Base-by-base conservation (phyloP, 64 coral and sea anemone species). In the Acropora tenuis region DNA sequence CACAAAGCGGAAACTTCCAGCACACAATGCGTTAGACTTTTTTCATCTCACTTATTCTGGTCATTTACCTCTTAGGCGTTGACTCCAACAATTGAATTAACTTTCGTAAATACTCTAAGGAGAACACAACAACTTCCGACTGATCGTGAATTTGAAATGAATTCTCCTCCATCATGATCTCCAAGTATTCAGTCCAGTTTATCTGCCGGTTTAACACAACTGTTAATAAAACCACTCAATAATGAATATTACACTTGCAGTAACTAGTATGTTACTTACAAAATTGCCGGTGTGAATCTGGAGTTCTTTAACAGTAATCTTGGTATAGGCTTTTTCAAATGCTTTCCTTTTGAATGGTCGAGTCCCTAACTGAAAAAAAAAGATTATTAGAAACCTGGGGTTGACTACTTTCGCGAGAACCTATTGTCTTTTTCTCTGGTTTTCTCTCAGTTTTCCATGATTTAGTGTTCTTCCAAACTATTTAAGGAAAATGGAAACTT, bases 51-150 rank as follows among this genome's bases (percentile, higher is more conserved):
- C n/a, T n/a, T n/a, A n/a, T n/a, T n/a, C n/a, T n/a, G 11, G 1
- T 48, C 9, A 88, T 6, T 12, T 71, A 92, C 91, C 84, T 87
- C 87, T 92, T 92, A 19, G 91, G 83, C 3, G 91, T 88, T 47
- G 49, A 79, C 12, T 67, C 48, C 12, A 92, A 69, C 30, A 92
- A 13, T 71, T 73, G 79, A 16, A 78, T 74, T 84, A 92, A n/a
- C 19, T 79, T 87, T 86, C 55, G 16, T 3, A 92, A 60, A 86
- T 87, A 92, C 40, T 80, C 84, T 47, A 87, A 86, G 8, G 63
- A 75, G 17, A 87, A 87, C 1, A 92, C 91, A 8, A 92, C 91
- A 49, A 87, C 44, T 16, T 73, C 40, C 41, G 74, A 61, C 20
- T 87, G 74, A 47, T 86, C 83, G 13, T 19, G 43, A 50, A 92